These are phyloP conservation scores for Corythaeola cristata DNA, from an alignment of 2,113 vertebrate species.

Conservation along the genomic window DNA sequence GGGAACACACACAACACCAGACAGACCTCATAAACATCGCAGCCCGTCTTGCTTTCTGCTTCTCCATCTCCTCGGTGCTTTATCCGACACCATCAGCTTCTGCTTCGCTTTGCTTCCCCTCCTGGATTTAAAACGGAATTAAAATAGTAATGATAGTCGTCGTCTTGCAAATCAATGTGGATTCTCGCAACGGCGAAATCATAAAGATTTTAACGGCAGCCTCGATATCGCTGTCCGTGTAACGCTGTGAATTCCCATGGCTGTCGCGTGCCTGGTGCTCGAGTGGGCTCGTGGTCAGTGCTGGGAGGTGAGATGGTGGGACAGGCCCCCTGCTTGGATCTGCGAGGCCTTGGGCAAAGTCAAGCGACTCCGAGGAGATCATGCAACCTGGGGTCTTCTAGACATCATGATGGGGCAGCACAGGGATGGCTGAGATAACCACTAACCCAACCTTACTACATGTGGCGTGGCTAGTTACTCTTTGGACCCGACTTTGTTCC, in stretches of 20 bases:
- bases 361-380: no score
- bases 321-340: background rate
- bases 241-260: background rate
- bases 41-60: background rate
- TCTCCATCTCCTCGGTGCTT: background rate
- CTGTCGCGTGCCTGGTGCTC: accelerated
- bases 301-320: background rate
- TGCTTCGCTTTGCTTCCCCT: background rate
- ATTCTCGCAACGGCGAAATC: background rate
- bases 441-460: accelerated
- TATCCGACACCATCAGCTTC: background rate
- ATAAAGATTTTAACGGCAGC: background rate
- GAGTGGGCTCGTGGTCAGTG: background rate
- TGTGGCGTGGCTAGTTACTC: accelerated
- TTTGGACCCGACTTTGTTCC: background rate
- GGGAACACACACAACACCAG: background rate
- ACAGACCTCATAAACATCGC: background rate
- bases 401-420: accelerated
- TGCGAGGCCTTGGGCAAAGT: background rate
- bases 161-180: background rate
- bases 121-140: background rate
- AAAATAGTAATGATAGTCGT: background rate
- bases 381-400: background rate
- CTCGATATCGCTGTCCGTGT: background rate
- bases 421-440: background rate